Evolutionary conservation across 2,888 invertebrate species (phyloP), one percentile per base, ranked within the genome.

Genomic region (Campoletis raptor): DNA sequence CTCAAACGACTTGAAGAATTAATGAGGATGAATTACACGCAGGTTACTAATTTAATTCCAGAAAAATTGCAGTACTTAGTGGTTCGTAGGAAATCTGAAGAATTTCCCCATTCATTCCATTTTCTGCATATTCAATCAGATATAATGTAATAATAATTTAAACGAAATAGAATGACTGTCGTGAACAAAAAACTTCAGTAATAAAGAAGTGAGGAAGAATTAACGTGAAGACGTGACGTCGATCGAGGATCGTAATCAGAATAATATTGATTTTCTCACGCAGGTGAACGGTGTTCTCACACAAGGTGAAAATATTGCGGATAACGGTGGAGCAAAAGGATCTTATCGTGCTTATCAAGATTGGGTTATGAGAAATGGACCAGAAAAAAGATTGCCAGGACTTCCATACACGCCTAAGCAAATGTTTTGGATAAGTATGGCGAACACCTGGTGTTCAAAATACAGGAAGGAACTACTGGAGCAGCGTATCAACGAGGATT

Each of bases 291-390:
- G 99, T 76, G 96, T 98, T 85, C 98, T 98, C 92, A 98, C 98
- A 0, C 98, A 98, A 95, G 98, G 98, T 18, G 99, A 99, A 94
- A 99, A 99, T 94, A 99, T 99, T 84, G 99, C 99, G 0, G 99
- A 99, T 93, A 99, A 98, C 93, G 98, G 98, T 2, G 99, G 98
- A 0, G 96, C 98, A 88, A 98, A 98, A 93, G 97, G 98, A 93
- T 97, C 98, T 0, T 99, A 98, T 94, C 95, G 96, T 87, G 98
- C 98, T 0, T 98, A 98, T 94, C 95, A 96, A 72, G 95, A 96
- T 18, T 98, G 97, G 97, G 96, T 95, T 0, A 94, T 95, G 37
- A 95, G 96, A 10, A 96, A 97, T 92, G 96, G 96, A 0, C 94
- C 95, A 0, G 98, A 98, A 91, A 94, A 95, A 0, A 95, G 95